These are phyloP conservation scores for Drosophila yakuba DNA, from an alignment of 1,140 invertebrate species.

Conservation along the genomic window DNA sequence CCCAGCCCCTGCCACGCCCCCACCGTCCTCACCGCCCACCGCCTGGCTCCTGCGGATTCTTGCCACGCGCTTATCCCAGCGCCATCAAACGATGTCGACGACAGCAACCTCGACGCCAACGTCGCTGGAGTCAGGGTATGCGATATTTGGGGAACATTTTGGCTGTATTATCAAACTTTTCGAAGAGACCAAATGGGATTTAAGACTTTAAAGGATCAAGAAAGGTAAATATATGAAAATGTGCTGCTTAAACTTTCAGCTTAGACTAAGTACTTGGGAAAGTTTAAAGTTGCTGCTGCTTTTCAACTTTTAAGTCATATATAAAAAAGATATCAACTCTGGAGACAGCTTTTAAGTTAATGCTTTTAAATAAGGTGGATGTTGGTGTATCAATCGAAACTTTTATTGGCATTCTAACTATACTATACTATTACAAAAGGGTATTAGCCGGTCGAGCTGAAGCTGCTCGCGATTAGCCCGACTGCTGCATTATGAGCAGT, in stretches of 20 bases:
- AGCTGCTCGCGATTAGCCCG: neutral
- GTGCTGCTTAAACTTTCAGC: too few relatives aligned
- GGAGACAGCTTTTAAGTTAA: too few relatives aligned
- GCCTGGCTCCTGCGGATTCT: constrained; percentile 33
- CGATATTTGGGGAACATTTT: neutral
- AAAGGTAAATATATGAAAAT: too few relatives aligned
- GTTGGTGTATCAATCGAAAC: too few relatives aligned
- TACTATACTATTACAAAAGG: neutral
- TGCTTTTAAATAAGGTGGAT: too few relatives aligned
- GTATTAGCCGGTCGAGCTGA: neutral
- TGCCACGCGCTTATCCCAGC: constrained; percentile 72
- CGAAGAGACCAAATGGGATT: neutral
- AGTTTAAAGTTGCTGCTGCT: too few relatives aligned
- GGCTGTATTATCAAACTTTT: neutral
- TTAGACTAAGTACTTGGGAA: too few relatives aligned
- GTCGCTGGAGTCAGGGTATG: constrained; percentile 40
- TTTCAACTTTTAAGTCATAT: too few relatives aligned
- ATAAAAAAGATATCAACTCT: too few relatives aligned
- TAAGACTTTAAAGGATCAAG: too few relatives aligned
- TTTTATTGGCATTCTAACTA: too few relatives aligned
- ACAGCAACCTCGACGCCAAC: constrained; percentile 41
- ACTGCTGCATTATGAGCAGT: constrained; percentile 76
- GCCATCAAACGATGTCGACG: constrained; percentile 76
- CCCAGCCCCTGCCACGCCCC: constrained; percentile 17
- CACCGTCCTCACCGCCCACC: constrained; percentile 2